Conservation (phyloP, 2,888 invertebrate species). For the Gisinianus flammeolus region DNA sequence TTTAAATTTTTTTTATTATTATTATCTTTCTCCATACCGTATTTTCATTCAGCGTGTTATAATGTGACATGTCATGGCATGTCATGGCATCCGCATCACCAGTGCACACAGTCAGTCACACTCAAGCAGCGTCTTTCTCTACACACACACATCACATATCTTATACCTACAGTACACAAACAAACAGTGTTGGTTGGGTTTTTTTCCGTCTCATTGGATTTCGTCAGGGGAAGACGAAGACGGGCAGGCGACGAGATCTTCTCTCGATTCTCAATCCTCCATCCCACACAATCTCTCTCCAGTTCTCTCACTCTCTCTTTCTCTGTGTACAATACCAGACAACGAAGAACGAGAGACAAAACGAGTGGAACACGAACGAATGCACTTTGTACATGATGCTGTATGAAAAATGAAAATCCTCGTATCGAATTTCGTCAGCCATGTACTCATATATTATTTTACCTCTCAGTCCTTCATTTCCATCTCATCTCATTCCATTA, state of each 20-base stretch:
- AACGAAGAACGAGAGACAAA: background rate
- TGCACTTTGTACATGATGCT: background rate
- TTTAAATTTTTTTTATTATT: background rate
- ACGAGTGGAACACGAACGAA: background rate
- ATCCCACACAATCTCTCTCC: too few relatives aligned
- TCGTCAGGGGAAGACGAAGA: background rate
- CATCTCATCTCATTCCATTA: slow-evolving; percentile 32
- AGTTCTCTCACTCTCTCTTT: too few relatives aligned
- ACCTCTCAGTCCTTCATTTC: slow-evolving; percentile 19
- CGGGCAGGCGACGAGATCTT: too few relatives aligned
- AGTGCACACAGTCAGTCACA: slow-evolving; percentile 33
- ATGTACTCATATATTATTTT: slow-evolving; percentile 40
- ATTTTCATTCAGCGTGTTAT: slow-evolving; percentile 22
- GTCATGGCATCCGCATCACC: slow-evolving; percentile 12
- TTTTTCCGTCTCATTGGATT: slow-evolving; percentile 36
- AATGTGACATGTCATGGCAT: slow-evolving; percentile 36
- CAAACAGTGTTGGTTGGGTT: background rate
- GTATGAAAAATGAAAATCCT: slow-evolving; percentile 28
- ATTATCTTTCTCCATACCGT: slow-evolving; percentile 5
- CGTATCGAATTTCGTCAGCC: slow-evolving; percentile 40
- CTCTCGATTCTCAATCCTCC: too few relatives aligned
- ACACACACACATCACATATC: slow-evolving; percentile 1
- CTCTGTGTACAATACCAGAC: background rate
- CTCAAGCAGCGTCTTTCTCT: slow-evolving; percentile 25
- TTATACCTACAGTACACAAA: background rate